These are phyloP conservation scores for Amblyjoppa fuscipennis DNA, from an alignment of 2,888 invertebrate species.

Conservation along the genomic window DNA sequence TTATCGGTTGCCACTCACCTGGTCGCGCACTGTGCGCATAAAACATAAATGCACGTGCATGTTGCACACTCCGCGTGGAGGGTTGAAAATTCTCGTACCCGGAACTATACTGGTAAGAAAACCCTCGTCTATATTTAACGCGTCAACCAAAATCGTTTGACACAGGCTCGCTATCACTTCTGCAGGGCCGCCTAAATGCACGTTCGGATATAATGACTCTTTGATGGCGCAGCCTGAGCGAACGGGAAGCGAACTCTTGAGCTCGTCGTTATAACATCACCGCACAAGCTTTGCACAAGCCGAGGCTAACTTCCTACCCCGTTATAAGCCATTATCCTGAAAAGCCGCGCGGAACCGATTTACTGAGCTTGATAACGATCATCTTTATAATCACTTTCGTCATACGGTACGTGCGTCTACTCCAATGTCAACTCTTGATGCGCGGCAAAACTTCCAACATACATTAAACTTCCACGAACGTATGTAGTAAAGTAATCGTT, in stretches of 20 bases:
- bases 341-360: constrained; percentile 5
- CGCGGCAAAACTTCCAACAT: neutral
- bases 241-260: constrained; percentile 1
- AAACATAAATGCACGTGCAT: neutral
- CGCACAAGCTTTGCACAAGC: constrained; percentile 20
- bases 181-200: neutral
- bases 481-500: neutral
- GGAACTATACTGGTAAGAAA: neutral
- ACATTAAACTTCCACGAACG: neutral
- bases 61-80: neutral
- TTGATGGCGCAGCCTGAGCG: constrained; percentile 28
- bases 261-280: constrained; percentile 11
- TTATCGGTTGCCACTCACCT: neutral
- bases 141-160: constrained; percentile 34
- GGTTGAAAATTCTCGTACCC: constrained; percentile 11
- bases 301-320: neutral
- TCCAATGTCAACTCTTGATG: neutral
- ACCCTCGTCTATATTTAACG: constrained; percentile 34
- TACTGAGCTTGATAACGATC: constrained; percentile 4
- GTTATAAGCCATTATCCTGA: constrained; percentile 8
- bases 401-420: neutral
- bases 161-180: neutral
- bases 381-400: constrained; percentile 17
- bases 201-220: constrained; percentile 36
- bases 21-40: neutral